Evolutionary conservation across 2,888 invertebrate species (phyloP).

Genomic region (Augiades crinisus): DNA sequence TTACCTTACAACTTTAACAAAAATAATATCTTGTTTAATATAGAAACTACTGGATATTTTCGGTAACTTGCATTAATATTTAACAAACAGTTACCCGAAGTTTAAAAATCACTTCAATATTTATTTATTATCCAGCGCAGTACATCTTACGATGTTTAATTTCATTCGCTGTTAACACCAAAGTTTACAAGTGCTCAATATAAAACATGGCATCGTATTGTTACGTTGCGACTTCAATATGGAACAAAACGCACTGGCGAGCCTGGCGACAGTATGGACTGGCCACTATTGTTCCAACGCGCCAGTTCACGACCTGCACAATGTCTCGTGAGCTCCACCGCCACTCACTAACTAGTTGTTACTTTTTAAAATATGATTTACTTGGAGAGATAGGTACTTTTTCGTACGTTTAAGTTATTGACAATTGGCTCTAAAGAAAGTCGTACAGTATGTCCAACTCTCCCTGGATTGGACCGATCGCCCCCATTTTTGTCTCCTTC

Average conservation of each 20-base stretch:
- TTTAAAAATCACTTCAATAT: too few species aligned
- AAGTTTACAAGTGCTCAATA: conserved; percentile 2
- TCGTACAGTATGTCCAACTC: neutral
- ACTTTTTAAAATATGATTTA: neutral
- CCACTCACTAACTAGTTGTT: neutral
- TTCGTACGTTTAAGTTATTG: too few species aligned
- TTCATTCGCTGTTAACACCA: neutral
- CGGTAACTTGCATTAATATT: too few species aligned
- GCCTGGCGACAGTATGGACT: neutral
- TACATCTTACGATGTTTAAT: neutral
- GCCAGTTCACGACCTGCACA: conserved; percentile 7
- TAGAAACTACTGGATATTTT: too few species aligned
- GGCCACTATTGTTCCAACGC: neutral
- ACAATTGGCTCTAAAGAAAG: too few species aligned
- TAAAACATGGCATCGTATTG: neutral
- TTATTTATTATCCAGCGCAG: too few species aligned
- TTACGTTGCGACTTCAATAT: neutral
- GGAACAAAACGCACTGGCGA: neutral
- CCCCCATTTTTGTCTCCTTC: neutral
- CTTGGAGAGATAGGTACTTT: too few species aligned
- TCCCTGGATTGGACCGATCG: neutral
- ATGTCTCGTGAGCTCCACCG: neutral
- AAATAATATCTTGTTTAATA: too few species aligned
- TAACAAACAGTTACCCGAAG: too few species aligned
- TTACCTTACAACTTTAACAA: too few species aligned